Evolutionary conservation across 2,113 vertebrate species (phyloP).

Genomic region (Macrotis lagotis): DNA sequence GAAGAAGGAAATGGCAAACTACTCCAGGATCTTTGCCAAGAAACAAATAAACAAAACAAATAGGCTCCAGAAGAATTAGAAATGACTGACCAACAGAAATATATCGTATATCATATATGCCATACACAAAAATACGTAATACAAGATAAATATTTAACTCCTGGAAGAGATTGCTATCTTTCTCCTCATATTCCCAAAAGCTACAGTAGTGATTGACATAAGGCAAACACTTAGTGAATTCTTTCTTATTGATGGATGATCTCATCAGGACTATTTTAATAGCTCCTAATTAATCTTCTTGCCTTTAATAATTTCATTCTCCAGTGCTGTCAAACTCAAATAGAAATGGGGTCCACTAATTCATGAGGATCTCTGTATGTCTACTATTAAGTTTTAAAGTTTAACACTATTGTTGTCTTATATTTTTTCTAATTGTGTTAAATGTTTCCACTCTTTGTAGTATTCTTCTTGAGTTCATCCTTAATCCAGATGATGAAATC

Average conservation of each 20-base stretch:
- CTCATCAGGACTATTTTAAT: neutral
- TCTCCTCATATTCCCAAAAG: neutral
- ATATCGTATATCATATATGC: neutral
- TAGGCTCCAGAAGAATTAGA: neutral
- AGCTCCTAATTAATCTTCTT: neutral
- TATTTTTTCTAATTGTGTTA: neutral
- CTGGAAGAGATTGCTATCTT: neutral
- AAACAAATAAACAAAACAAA: neutral
- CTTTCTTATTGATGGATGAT: neutral
- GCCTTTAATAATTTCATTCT: neutral
- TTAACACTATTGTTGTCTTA: neutral
- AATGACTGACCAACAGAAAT: neutral
- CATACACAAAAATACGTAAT: neutral
- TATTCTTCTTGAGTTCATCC: neutral
- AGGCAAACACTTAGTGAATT: neutral
- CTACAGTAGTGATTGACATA: neutral
- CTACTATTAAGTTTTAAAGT: neutral
- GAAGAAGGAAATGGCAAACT: neutral
- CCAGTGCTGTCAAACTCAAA: neutral
- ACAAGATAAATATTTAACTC: neutral
- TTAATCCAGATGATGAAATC: neutral
- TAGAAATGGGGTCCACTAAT: neutral
- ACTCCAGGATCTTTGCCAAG: neutral
- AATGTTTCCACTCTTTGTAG: neutral
- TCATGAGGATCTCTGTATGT: neutral